A percentile compares a stretch with the other conserved stretches of the same genome.
Evolutionary conservation across 2,113 vertebrate species (phyloP).

Genomic region (Elephas maximus): DNA sequence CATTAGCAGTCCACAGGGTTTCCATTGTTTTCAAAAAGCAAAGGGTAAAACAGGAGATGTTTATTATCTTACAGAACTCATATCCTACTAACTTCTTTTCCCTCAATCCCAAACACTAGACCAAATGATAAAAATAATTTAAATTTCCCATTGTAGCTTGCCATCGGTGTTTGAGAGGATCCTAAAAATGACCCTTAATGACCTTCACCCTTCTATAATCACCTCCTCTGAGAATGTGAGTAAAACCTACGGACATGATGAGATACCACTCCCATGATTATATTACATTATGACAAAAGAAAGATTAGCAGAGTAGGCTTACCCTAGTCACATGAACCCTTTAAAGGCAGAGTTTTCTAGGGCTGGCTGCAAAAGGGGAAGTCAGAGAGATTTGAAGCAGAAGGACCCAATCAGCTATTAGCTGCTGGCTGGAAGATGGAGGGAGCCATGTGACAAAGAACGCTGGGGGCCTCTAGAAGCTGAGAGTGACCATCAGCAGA

Average conservation of each 20-base stretch:
- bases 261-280: neutral
- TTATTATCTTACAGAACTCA: neutral
- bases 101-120: neutral
- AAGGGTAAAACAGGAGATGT: neutral
- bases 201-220: fast-evolving
- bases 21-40: neutral
- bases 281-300: neutral
- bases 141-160: neutral
- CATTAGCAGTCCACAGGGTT: neutral
- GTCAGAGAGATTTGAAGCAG: neutral
- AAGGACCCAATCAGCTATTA: neutral
- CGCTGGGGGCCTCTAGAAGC: neutral
- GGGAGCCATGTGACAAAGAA: neutral
- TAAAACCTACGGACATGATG: neutral
- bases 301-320: neutral
- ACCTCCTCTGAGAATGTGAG: neutral
- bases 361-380: neutral
- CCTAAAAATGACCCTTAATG: neutral
- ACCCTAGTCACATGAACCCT: neutral
- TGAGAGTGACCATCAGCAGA: neutral
- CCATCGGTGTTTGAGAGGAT: neutral
- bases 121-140: neutral
- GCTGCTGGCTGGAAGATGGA: neutral
- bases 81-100: neutral
- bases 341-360: neutral